Percentiles rank a stretch among this genome's conserved stretches.
Conservation (phyloP, 2,113 vertebrate species). For the Atlantisia rogersi region DNA sequence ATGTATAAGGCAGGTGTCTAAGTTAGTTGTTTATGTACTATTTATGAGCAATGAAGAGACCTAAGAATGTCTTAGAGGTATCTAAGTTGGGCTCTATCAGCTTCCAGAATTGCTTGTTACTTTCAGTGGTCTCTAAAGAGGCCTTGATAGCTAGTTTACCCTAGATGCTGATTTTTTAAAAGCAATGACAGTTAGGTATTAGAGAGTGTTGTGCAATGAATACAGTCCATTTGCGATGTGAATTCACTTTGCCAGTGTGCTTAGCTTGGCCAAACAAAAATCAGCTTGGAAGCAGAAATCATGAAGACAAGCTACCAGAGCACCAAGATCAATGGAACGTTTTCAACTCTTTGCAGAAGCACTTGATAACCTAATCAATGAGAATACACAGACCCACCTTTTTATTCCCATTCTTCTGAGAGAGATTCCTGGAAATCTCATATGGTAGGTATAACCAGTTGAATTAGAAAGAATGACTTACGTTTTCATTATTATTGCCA, state of each 20-base stretch:
- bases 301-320: neutral
- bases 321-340: neutral
- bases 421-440: neutral
- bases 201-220: neutral
- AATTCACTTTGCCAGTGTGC: neutral
- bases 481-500: conserved; percentile 24
- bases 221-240: neutral
- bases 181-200: neutral
- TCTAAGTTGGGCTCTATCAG: neutral
- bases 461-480: neutral
- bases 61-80: neutral
- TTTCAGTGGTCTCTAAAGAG: neutral
- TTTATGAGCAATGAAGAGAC: neutral
- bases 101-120: neutral
- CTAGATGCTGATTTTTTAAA: neutral
- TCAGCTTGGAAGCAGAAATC: neutral
- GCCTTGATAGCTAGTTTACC: neutral
- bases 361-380: neutral
- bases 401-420: neutral
- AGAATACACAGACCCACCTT: neutral
- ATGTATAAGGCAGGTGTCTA: neutral
- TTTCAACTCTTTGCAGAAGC: neutral
- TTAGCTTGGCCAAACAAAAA: neutral
- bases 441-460: neutral
- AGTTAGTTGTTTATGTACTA: neutral